Evolutionary conservation across 2,888 invertebrate genomes (phyloP), one percentile per base, ranked within the genome.

Genomic region (Mimachlamys varia): DNA sequence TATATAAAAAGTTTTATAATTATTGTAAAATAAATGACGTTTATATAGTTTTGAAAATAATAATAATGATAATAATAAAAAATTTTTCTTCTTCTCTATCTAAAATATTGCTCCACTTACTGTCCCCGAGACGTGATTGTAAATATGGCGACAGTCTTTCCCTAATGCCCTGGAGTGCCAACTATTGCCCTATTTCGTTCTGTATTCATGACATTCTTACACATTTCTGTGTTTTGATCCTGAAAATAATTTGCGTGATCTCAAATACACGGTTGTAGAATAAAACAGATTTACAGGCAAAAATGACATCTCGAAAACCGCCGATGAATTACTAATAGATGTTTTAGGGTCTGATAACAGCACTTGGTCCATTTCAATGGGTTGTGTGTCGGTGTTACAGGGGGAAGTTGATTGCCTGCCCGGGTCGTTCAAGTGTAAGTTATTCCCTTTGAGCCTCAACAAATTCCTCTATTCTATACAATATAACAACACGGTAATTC

Each of bases 221-320:
- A 27, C 27, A 33, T 76, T 76, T 33, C 76, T 76, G 27, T 76
- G 33, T 33, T 76, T 76, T 76, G 76, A 76, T 76, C 76, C 76
- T 33, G 76, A 76, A 76, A 76, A 76, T 76, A 76, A 76, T 76
- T 76, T 76, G 76, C 12, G 76, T 33, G 76, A 76, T 76, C 76
- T 27, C 76, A 76, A 76, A 27, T 58, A 58, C 76, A 76, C 76
- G 76, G 10, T 76, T 76, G 33, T 10, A 76, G 76, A 27, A 76
- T 76, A 76, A 33, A 76, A 10, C 76, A 33, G 76, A 76, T 76
- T 76, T 76, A 76, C 76, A 76, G 22, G 76, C 76, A 76, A 76
- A 33, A 33, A 5, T 76, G 76, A 5, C 76, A 76, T 33, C 76
- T 76, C 22, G 76, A 76, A 76, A 76, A 76, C 76, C 13, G 76